These are phyloP conservation scores for Acrobasis suavella DNA, from an alignment of 2,888 invertebrate species.

Conservation along the genomic window DNA sequence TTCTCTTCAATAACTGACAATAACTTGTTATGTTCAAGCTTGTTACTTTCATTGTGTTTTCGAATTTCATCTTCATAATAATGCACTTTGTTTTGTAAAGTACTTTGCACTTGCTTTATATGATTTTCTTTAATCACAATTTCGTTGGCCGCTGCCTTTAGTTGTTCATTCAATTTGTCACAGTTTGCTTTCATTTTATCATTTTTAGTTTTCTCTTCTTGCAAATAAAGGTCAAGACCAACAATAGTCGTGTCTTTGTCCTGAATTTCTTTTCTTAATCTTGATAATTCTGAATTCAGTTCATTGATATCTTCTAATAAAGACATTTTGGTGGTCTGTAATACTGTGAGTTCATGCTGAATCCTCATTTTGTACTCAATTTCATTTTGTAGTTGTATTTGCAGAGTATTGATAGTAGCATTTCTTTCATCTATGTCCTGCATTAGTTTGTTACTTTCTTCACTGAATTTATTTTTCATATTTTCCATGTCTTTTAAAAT, in stretches of 20 bases:
- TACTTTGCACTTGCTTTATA: conserved; percentile 23
- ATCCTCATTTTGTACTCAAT: conserved; percentile 52
- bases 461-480: conserved; percentile 41
- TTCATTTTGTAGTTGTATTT: conserved; percentile 59
- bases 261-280: conserved; percentile 37
- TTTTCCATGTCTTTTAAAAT: conserved; percentile 49
- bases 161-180: conserved; percentile 38
- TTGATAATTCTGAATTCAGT: conserved; percentile 37
- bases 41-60: conserved; percentile 37
- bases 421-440: conserved; percentile 55
- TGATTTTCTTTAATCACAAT: conserved; percentile 37
- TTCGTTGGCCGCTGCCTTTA: conserved; percentile 38
- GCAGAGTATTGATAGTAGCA: conserved; percentile 50
- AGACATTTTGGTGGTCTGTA: conserved; percentile 38
- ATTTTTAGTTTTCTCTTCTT: conserved; percentile 40
- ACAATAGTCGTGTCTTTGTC: conserved; percentile 47
- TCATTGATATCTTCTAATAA: conserved; percentile 41
- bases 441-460: conserved; percentile 48
- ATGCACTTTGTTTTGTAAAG: conserved; percentile 35
- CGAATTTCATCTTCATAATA: conserved; percentile 37
- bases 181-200: conserved; percentile 36
- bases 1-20: conserved; percentile 35
- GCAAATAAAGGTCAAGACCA: conserved; percentile 40
- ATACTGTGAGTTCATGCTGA: conserved; percentile 47
- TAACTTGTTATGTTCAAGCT: conserved; percentile 35